phyloP scores from a whole-genome alignment of 1,140 invertebrate genomes.

The Drosophila pseudoobscura region DNA sequence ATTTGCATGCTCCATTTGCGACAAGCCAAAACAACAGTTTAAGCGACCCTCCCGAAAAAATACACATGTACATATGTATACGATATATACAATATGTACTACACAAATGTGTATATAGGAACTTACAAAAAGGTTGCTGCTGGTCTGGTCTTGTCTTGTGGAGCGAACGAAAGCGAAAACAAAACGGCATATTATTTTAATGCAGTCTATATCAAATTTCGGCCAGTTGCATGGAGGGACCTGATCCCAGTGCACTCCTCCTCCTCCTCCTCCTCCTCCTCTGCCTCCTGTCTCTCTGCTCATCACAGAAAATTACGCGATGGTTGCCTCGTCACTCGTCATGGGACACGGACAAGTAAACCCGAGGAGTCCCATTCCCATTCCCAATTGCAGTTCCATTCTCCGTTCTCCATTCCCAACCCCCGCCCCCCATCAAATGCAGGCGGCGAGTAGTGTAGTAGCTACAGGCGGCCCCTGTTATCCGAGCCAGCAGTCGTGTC shows the following conservation, averaged over 20 bases:
- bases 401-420: background rate
- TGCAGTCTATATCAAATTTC: slow-evolving; percentile 76
- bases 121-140: slow-evolving; percentile 37
- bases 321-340: slow-evolving; percentile 46
- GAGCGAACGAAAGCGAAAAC: slow-evolving; percentile 52
- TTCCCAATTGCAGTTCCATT: slow-evolving; percentile 28
- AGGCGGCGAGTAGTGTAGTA: slow-evolving; percentile 19
- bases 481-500: slow-evolving; percentile 70
- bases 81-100: background rate
- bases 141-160: background rate
- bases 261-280: background rate
- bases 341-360: slow-evolving; percentile 44
- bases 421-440: too few species aligned
- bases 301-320: slow-evolving; percentile 52
- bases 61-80: background rate
- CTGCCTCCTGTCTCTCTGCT: slow-evolving; percentile 2
- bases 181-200: slow-evolving; percentile 69
- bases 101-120: slow-evolving; percentile 4
- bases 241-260: slow-evolving; percentile 21
- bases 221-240: slow-evolving; percentile 34
- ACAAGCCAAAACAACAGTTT: slow-evolving; percentile 36
- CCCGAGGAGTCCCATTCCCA: slow-evolving; percentile 31
- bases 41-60: slow-evolving; percentile 18
- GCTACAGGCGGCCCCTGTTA: slow-evolving; percentile 59
- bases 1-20: slow-evolving; percentile 70